Evolutionary conservation across 1,140 invertebrate genomes (phyloP), one percentile per base, ranked within the genome.

Genomic region (Aphaenogaster floridana): DNA sequence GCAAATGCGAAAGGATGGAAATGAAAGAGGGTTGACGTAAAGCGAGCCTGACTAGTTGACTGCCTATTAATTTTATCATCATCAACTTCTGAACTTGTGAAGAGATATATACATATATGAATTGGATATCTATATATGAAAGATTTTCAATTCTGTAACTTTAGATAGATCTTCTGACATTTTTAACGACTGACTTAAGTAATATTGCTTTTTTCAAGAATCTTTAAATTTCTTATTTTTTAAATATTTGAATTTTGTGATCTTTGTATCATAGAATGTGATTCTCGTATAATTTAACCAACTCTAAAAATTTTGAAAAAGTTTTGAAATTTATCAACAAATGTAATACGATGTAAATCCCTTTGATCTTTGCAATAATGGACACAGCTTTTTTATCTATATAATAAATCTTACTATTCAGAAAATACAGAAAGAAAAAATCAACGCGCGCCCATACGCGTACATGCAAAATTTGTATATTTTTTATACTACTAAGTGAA

Each of bases 21-120:
- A 88, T 72, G 86, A 88, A 86, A 71, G 85, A 87, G 78, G 85
- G 80, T 92, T 89, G 91, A 89, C 89, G 87, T 78, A 89, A 71
- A 81, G 79, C 87, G 86, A 92, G 57, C 28, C 42, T 88, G 89
- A 15, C 80, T 91, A 86, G 64, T 21, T 69, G 68, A 50, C 69
- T 84, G 80, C 66, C 52, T 83, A 69, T 84, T 84, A 84, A 84
- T 84, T 93, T 93, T 92, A 93, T 93, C 92, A 91, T 83, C 92
- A 78, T 80, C 87, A 92, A 93, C 89, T 92, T 92, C 91, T 89
- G 80, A 84, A 84, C 54, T 79, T 39, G 3, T 1, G 3, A n/a
- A 61, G 15, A 63, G 28, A 42, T 42, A 59, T 7, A 39, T 1
- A 8, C 4, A n/a, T 0, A 54, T 5, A 39, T 42, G 17, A 15